A percentile compares a stretch with the other conserved stretches of the same genome.
Evolutionary conservation across 2,888 invertebrate species (phyloP).

Genomic region (Xiphydria camelus): DNA sequence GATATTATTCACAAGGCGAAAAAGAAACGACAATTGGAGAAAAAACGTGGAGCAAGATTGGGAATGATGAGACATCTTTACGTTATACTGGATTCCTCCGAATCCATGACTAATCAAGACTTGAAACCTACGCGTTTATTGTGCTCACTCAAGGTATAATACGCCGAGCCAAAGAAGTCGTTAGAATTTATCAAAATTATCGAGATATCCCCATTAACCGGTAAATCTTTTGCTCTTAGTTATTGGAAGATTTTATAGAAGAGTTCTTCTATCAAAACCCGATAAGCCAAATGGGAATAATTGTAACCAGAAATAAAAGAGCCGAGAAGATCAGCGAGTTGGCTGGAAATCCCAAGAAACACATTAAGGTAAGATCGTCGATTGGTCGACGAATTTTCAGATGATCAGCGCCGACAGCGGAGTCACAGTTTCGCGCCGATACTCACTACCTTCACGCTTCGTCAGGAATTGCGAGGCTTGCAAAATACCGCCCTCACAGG

Average conservation of each 20-base stretch:
- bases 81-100: conserved; percentile 90
- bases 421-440: no score
- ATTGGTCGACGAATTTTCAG: not conserved
- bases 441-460: no score
- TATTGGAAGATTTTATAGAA: conserved; percentile 90
- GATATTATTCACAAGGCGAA: conserved; percentile 91
- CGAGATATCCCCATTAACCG: not conserved
- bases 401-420: not conserved
- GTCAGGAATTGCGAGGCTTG: conserved; percentile 58
- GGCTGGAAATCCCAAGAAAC: conserved; percentile 83
- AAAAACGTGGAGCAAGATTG: conserved; percentile 78
- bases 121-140: conserved; percentile 89
- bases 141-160: conserved; percentile 79
- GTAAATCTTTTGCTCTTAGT: conserved; percentile 67
- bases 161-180: conserved; percentile 2
- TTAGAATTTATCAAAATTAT: conserved; percentile 4
- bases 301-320: conserved; percentile 88
- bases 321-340: conserved; percentile 92
- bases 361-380: conserved; percentile 65
- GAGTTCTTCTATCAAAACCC: conserved; percentile 99
- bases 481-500: conserved; percentile 75
- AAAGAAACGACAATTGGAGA: conserved; percentile 73
- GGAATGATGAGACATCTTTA: conserved; percentile 99
- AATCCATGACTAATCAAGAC: conserved; percentile 93
- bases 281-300: conserved; percentile 93